Percentiles rank a stretch among this genome's conserved stretches.
phyloP scores from a whole-genome alignment of 2,888 invertebrate species.

The Drosophila austrosaltans region DNA sequence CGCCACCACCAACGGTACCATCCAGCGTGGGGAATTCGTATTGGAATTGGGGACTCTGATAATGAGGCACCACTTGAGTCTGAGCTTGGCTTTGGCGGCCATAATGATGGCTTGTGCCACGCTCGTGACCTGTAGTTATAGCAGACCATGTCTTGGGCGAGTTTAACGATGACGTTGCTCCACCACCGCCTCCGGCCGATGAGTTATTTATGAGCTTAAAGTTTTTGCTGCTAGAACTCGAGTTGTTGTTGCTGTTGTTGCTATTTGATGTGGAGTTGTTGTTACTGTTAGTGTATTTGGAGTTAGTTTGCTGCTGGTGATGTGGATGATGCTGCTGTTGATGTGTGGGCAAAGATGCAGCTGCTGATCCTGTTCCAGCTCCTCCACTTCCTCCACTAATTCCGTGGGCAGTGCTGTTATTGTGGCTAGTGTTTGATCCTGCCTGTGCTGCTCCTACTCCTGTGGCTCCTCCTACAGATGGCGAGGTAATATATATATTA shows the following conservation, averaged over 20 bases:
- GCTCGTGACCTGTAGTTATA: conserved; percentile 85
- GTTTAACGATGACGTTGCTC: conserved; percentile 70
- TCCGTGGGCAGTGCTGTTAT: conserved; percentile 58
- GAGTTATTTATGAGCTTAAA: conserved; percentile 78
- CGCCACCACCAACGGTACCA: conserved; percentile 84
- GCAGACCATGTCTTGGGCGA: conserved; percentile 87
- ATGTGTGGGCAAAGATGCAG: conserved; percentile 26
- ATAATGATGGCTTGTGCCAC: conserved; percentile 50
- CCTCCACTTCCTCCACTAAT: conserved; percentile 29
- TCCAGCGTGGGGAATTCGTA: conserved; percentile 96
- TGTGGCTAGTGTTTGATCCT: conserved; percentile 66
- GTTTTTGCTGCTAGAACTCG: conserved; percentile 61
- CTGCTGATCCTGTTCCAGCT: conserved; percentile 35
- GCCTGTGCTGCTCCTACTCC: conserved; percentile 59
- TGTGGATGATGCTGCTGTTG: conserved; percentile 48
- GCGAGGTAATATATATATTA: neutral
- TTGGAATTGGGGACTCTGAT: conserved; percentile 95
- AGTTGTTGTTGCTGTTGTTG: conserved; percentile 51
- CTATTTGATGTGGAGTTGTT: conserved; percentile 43
- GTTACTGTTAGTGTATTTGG: conserved; percentile 41
- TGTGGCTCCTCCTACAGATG: conserved; percentile 49
- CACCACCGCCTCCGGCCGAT: conserved; percentile 37
- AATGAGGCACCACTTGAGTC: conserved; percentile 86
- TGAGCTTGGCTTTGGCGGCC: conserved; percentile 57
- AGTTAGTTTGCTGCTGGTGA: conserved; percentile 64